Percentiles rank a stretch among this genome's conserved stretches.
phyloP scores from a whole-genome alignment of 1,140 invertebrate genomes.

The Nephila pilipes region DNA sequence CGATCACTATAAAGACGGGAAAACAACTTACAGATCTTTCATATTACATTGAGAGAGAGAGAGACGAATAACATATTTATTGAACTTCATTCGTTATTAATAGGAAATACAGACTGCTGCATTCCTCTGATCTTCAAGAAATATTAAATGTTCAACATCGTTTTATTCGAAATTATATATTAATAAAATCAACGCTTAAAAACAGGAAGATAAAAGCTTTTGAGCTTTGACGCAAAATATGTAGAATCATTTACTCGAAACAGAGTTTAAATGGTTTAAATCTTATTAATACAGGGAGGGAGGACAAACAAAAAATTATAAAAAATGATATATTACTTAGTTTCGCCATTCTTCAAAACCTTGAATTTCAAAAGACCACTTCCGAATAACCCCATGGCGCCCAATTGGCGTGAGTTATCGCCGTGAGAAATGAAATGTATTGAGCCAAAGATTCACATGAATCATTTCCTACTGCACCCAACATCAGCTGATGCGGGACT shows the following conservation, averaged over 20 bases:
- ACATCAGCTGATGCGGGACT: not conserved
- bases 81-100: too few relatives aligned
- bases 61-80: too few relatives aligned
- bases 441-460: not conserved
- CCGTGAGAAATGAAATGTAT: not conserved
- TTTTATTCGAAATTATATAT: too few relatives aligned
- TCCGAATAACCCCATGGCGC: not conserved
- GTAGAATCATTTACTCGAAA: not conserved
- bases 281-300: not conserved
- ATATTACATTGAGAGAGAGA: too few relatives aligned
- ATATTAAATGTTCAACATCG: too few relatives aligned
- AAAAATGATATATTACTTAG: not conserved
- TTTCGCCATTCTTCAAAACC: not conserved
- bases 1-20: too few relatives aligned
- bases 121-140: too few relatives aligned
- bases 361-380: not conserved
- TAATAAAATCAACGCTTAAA: too few relatives aligned
- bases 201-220: too few relatives aligned
- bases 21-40: too few relatives aligned
- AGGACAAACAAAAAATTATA: not conserved
- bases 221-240: not conserved
- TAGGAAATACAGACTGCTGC: too few relatives aligned
- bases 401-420: not conserved
- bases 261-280: not conserved
- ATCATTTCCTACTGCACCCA: constrained; percentile 9